These are phyloP conservation scores for Willowsia nigromaculata DNA, from an alignment of 2,888 invertebrate species.

Conservation along the genomic window DNA sequence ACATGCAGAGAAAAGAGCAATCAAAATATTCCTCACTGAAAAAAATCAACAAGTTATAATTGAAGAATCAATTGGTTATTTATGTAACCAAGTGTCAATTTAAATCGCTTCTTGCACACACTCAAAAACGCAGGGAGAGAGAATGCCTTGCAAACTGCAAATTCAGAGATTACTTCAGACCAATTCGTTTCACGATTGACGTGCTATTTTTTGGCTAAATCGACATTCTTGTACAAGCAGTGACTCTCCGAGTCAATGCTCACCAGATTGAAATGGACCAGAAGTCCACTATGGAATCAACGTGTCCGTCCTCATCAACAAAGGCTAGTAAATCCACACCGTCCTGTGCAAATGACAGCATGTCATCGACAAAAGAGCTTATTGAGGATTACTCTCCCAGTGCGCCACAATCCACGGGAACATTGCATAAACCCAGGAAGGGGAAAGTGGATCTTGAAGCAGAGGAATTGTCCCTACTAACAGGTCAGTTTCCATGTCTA, in stretches of 20 bases:
- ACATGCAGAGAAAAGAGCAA: not conserved
- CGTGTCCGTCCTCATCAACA: constrained; percentile 42
- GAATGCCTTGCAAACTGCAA: not conserved
- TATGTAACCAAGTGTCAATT: not conserved
- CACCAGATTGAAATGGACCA: constrained; percentile 29
- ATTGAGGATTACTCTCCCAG: constrained; percentile 73
- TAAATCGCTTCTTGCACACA: not conserved
- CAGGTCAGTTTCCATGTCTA: constrained; percentile 15
- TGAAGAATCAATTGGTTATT: not conserved
- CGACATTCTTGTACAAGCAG: not conserved
- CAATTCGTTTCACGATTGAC: not conserved
- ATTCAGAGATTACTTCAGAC: not conserved
- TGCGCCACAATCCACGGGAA: constrained; percentile 74
- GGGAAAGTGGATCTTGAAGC: constrained; percentile 61
- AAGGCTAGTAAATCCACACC: constrained; percentile 5
- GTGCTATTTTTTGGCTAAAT: not conserved
- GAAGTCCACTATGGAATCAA: constrained; percentile 3
- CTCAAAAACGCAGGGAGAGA: not conserved
- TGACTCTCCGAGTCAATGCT: not conserved
- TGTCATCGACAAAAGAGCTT: constrained; percentile 48
- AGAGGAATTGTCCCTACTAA: constrained; percentile 28
- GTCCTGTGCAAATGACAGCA: constrained; percentile 51
- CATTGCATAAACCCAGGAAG: constrained; percentile 71
- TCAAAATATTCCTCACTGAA: not conserved
- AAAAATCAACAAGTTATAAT: constrained; percentile 31